Evolutionary conservation across 30 jellyfish, hydroid and myxozoan species (phyloP), one percentile per base, ranked within the genome.

Genomic region (Euphysa ruthae): DNA sequence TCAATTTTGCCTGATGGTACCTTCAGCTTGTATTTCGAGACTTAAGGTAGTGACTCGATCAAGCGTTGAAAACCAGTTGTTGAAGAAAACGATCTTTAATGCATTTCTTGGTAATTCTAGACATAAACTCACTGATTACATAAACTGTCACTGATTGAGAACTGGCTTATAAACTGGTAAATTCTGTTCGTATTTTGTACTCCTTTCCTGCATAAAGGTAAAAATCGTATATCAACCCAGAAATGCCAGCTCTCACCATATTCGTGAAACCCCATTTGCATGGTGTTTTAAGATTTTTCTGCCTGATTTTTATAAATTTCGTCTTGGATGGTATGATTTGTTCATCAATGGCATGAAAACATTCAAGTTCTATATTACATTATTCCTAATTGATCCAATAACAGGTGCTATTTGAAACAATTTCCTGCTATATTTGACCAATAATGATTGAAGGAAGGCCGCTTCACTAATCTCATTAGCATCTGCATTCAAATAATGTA

Each of bases 231-330:
- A 82, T 82, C 33, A 73, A 51, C 8, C 79, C 94, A 1, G 92
- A 73, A 24, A 63, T 16, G 21, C 85, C 85, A 21, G 94, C 90
- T 62, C 76, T 50, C 12, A 80, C 94, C 27, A 71, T 70, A 54
- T 60, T 80, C 55, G 33, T 73, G 50, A 61, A 73, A n/a, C 86
- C 86, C 86, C 85, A 61, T 73, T 73, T 58, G 33, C 60, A 35
- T 30, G 92, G 94, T 65, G 73, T 82, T 62, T 73, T 73, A 16
- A 91, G 92, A 66, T 82, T 80, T 35, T 80, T 70, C 75, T 80
- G 94, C 55, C 90, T 52, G 21, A 56, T 56, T 31, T 56, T 56
- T 56, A 42, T 16, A 31, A 14, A 61, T 32, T 61, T 61, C n/a
- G 71, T 61, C 32, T 61, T 61, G 28, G 75, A 27, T 14, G 65